Evolutionary conservation across 2,888 invertebrate species (phyloP), one percentile per base, ranked within the genome.

Genomic region (Pycnomerus fuliginosus): DNA sequence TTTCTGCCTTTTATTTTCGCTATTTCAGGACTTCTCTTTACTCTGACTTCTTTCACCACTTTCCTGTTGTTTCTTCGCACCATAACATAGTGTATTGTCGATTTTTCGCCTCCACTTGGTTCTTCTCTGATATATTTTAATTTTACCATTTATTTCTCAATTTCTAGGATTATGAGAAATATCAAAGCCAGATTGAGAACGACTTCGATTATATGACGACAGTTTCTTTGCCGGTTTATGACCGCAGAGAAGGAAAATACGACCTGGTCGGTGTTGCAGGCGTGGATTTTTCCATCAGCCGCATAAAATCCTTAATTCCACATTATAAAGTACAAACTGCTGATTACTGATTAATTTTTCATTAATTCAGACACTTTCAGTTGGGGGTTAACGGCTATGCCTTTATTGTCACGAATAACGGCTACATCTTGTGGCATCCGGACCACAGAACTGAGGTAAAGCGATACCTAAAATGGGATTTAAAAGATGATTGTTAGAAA

Each of bases 251-350:
- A 58, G 84, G 86, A 12, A 43, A 48, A 30, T 28, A 35, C 53
- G 87, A 89, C 72, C 78, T 99, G 48, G 80, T 98, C 61, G 99
- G 99, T 50, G 97, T 98, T 1, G 95, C 96, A 42, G 98, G 95
- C 48, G 92, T 96, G 3, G 98, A 98, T 72, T 88, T 98, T 43
- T 91, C 96, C 2, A 82, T 98, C 17, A 82, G 85, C 53, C 90
- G 95, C 67, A 87, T 98, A 52, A 84, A 87, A 67, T 87, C 89
- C 58, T 76, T 92, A 27, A 87, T 94, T 72, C 87, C 90, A 49
- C 87, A 90, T 3, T 85, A 88, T 66, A 82, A 90, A 87, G 90
- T 91, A 64, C 11, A 10, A 10, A 4, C 25, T 25, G 5, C 4
- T 25, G 5, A 25, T 10, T 25, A 7, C 8, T 27, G 7, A 7